Base-by-base conservation (phyloP, 2,888 invertebrate genomes). In the Cephus pygmeus region DNA sequence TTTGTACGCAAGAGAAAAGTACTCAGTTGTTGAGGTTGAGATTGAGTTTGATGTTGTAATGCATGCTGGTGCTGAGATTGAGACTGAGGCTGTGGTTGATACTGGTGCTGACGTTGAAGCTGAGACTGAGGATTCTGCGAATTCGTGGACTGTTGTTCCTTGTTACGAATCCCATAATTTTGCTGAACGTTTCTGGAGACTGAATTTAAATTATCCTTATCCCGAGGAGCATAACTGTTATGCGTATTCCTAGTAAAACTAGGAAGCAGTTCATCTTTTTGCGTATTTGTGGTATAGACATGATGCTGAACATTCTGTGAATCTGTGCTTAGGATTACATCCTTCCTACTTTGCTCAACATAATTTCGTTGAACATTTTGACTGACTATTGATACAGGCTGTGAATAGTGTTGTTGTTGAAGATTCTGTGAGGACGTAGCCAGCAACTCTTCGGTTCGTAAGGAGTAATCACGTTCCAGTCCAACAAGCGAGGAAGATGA, bases 161-260 rank as follows among this genome's bases (percentile, higher is more conserved):
- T 35, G 74, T 74, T 74, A 30, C 36, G 35, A 34, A 74, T 15
- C 4, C 30, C 34, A 34, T 74, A 74, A 34, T 30, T 34, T 74
- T 74, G 74, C 30, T 35, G 74, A 34, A 34, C n/a, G 23, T 34
- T 34, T 35, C 34, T 12, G n/a, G 74, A 74, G 9, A 30, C 30
- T 30, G 74, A 6, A 35, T 12, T 30, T 34, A 74, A 23, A 30
- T 30, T 33, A 34, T 34, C 74, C 23, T 74, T 35, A 34, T 34
- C 36, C 34, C 35, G 74, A 74, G 74, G 35, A 23, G n/a, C 12
- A 74, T 74, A 74, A n/a, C n/a, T 74, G 74, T 34, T 33, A 30
- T 74, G 74, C 11, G 34, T 35, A 34, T 35, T 74, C 30, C 35
- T 31, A 71, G 71, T 33, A 31, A 71, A 33, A 71, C 33, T 71